Evolutionary conservation across 37 sponge, comb jelly and placozoan genomes (phyloP).

Genomic region (Oopsacas minuta): DNA sequence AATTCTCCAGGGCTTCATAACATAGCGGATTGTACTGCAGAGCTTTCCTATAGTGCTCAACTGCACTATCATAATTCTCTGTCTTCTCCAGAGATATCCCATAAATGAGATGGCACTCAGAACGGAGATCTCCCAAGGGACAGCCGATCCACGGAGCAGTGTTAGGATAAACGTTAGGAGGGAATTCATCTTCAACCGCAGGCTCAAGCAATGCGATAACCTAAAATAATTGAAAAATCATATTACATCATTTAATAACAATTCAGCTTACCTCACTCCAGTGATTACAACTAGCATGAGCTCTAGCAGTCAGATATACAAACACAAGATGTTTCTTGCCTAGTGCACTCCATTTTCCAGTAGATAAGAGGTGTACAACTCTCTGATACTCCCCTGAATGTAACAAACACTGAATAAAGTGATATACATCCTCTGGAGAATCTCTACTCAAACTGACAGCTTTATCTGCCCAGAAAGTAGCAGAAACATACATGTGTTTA

Average conservation of each 20-base stretch:
- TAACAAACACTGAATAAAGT: conserved; percentile 27
- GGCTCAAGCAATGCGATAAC: not conserved
- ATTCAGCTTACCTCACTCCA: conserved; percentile 44
- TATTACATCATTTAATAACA: not conserved
- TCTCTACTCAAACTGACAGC: conserved; percentile 38
- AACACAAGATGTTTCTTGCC: conserved; percentile 17
- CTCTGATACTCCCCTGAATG: conserved; percentile 34
- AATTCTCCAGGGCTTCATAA: conserved; percentile 3
- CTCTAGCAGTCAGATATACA: conserved; percentile 48
- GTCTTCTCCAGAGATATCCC: not conserved
- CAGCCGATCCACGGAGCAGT: not conserved
- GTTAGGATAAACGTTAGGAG: not conserved
- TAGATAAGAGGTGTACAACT: conserved; percentile 31
- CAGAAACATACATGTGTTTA: conserved; percentile 33
- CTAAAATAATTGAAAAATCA: not conserved
- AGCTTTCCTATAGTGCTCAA: not conserved
- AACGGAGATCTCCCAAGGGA: not conserved
- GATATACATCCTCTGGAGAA: conserved; percentile 34
- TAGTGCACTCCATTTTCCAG: not conserved
- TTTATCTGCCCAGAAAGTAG: conserved; percentile 70
- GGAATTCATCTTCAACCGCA: not conserved
- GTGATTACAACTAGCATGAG: conserved; percentile 42
- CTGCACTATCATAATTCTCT: conserved; percentile 5
- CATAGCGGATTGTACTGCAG: not conserved
- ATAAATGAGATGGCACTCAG: conserved; percentile 5